phyloP scores from a whole-genome alignment of 2,797 vertebrate species.

The Acanthopagrus latus region DNA sequence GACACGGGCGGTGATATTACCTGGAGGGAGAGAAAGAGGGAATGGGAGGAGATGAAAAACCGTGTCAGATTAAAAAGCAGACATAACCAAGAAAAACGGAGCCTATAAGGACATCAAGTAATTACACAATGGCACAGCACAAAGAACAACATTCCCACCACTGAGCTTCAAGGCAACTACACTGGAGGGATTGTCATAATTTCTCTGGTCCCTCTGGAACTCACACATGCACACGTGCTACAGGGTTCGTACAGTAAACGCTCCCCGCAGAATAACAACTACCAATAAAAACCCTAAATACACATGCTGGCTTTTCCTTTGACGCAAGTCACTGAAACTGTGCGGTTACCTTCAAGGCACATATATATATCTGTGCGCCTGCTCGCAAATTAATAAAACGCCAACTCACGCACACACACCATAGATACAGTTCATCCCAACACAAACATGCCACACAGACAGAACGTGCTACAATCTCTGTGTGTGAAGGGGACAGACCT shows the following conservation, averaged over 20 bases:
- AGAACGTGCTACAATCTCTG: slow-evolving; percentile 85
- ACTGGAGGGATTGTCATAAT: slow-evolving; percentile 58
- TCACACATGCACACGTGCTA: slow-evolving; percentile 78
- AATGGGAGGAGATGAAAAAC: slow-evolving; percentile 50
- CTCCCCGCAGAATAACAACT: slow-evolving; percentile 77
- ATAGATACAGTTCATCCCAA: slow-evolving; percentile 80
- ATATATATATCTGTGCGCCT: slow-evolving; percentile 65
- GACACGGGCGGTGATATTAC: slow-evolving; percentile 95
- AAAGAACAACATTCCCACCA: slow-evolving; percentile 74
- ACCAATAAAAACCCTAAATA: slow-evolving; percentile 80
- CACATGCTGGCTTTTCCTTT: slow-evolving; percentile 79
- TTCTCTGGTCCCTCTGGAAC: slow-evolving; percentile 65
- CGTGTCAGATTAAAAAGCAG: slow-evolving; percentile 49
- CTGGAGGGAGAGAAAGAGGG: slow-evolving; percentile 77
- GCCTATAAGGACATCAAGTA: slow-evolving; percentile 39
- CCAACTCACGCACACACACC: slow-evolving; percentile 65
- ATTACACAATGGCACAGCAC: slow-evolving; percentile 65
- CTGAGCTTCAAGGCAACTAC: slow-evolving; percentile 61
- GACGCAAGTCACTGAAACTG: slow-evolving; percentile 76
- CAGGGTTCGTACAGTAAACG: slow-evolving; percentile 66
- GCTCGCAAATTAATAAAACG: slow-evolving; percentile 65
- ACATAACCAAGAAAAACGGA: slow-evolving; percentile 34
- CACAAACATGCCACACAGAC: slow-evolving; percentile 89
- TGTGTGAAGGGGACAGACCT: slow-evolving; percentile 93
- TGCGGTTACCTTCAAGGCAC: slow-evolving; percentile 71